A percentile compares a stretch with the other conserved stretches of the same genome.
These are phyloP conservation scores for Noctua comes DNA, from an alignment of 2,888 invertebrate species.

Conservation along the genomic window DNA sequence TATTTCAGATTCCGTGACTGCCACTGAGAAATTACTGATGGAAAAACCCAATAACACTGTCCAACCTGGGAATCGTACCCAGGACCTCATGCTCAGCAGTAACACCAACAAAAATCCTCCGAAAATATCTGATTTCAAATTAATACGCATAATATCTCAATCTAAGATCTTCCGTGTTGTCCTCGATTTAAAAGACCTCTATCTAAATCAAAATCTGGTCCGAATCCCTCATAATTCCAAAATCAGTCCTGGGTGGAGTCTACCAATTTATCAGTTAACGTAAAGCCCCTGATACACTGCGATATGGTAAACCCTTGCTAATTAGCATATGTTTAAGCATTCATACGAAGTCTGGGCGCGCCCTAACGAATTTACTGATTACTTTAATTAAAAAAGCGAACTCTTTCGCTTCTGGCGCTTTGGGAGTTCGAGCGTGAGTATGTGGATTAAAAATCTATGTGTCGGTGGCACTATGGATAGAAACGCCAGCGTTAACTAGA, in stretches of 20 bases:
- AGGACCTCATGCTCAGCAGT: too few relatives aligned
- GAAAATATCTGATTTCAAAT: background rate
- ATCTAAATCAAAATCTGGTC: slow-evolving; percentile 32
- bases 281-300: slow-evolving; percentile 59
- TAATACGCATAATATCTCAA: background rate
- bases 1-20: too few relatives aligned
- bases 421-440: slow-evolving; percentile 80
- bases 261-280: slow-evolving; percentile 52
- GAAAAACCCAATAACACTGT: too few relatives aligned
- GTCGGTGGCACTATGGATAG: slow-evolving; percentile 50
- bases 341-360: slow-evolving; percentile 75
- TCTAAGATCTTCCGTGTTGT: background rate
- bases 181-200: background rate
- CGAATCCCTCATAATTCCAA: slow-evolving; percentile 44
- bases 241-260: slow-evolving; percentile 62
- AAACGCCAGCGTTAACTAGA: slow-evolving; percentile 10
- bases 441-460: slow-evolving; percentile 84
- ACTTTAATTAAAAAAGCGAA: slow-evolving; percentile 88
- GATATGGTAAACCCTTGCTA: slow-evolving; percentile 66
- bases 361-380: slow-evolving; percentile 88
- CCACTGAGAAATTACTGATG: too few relatives aligned
- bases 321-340: slow-evolving; percentile 68
- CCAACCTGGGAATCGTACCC: too few relatives aligned
- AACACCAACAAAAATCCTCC: too few relatives aligned
- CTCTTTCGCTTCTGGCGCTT: slow-evolving; percentile 82